Base-by-base conservation (phyloP, 1,140 invertebrate species). In the Amyelois transitella region DNA sequence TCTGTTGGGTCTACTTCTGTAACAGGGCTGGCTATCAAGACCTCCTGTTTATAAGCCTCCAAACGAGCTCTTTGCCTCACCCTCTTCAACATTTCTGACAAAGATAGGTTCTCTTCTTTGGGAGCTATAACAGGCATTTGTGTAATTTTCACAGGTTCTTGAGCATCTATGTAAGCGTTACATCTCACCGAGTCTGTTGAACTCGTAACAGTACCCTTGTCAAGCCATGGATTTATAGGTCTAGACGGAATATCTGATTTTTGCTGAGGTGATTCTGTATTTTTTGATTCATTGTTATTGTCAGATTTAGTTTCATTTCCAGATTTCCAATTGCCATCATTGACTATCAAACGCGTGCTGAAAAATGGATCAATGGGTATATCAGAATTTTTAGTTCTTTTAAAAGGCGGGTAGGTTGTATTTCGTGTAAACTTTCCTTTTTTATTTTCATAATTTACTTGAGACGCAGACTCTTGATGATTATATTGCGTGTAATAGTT, bases 61-160 rank as follows among this genome's bases (percentile, higher is more conserved):
- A 72, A 18, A 0, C 53, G 60, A 50, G 66, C 75, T 5, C 64
- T 61, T 50, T 68, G 60, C 17, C 72, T 62, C 4, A 81, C 68
- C 43, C 54, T 66, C 22, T 56, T 72, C 19, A 81, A 24, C 43
- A 81, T 51, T 44, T 77, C 61, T 51, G 72, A 62, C 1, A 81
- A 43, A 0, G 75, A 55, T 4, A 60, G 14, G 6, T 38, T 38
- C 6, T 38, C 32, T 14, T 38, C 32, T 38, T 38, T 38, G 1
- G 7, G 32, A 38, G 32, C 17, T 3, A 38, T 38, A 14, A 14
- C 32, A 4, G 12, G 12, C 12, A 0, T 14, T 14, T n/a, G 4
- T 14, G 12, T 6, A 4, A 10, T 10, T 32, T 32, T 38, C 6
- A 38, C 32, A 14, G 32, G 32, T 6, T 38, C 32, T 14, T 38